A percentile compares a stretch with the other conserved stretches of the same genome.
These are phyloP conservation scores for Labeo rohita DNA, from an alignment of 2,113 vertebrate species.

Conservation along the genomic window DNA sequence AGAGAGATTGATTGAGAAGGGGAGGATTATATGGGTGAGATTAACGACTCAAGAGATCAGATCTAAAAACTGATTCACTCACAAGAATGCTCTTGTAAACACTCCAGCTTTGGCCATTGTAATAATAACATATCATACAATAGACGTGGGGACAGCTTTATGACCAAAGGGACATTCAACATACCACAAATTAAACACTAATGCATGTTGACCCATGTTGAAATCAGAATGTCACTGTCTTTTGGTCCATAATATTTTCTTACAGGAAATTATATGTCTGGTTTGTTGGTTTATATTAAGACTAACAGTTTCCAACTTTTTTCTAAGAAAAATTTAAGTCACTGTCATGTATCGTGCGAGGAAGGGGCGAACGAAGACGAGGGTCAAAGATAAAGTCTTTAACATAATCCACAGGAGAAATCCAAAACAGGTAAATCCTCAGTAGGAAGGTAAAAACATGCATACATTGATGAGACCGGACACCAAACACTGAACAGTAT, in stretches of 20 bases:
- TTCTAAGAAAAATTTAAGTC: not conserved
- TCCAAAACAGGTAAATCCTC: no score
- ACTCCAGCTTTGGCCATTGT: not conserved
- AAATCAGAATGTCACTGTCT: not conserved
- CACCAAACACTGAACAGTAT: no score
- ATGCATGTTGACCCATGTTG: not conserved
- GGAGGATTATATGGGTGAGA: slow-evolving; percentile 61
- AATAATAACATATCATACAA: not conserved
- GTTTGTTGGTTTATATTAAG: not conserved
- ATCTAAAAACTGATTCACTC: slow-evolving; percentile 41
- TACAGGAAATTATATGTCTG: not conserved
- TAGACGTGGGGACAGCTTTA: not conserved
- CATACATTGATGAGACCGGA: no score
- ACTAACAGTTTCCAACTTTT: not conserved
- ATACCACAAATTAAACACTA: not conserved
- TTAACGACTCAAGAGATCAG: slow-evolving; percentile 57
- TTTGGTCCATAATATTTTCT: not conserved
- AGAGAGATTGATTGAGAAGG: slow-evolving; percentile 57
- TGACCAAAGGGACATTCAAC: not conserved
- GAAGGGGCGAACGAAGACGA: no score
- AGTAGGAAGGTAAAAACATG: no score
- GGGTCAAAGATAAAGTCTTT: no score
- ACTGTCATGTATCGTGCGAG: no score
- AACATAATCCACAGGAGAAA: no score
- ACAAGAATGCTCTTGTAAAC: slow-evolving; percentile 2